These are phyloP conservation scores for Drosophila aldrichi DNA, from an alignment of 2,888 invertebrate genomes.

Conservation along the genomic window DNA sequence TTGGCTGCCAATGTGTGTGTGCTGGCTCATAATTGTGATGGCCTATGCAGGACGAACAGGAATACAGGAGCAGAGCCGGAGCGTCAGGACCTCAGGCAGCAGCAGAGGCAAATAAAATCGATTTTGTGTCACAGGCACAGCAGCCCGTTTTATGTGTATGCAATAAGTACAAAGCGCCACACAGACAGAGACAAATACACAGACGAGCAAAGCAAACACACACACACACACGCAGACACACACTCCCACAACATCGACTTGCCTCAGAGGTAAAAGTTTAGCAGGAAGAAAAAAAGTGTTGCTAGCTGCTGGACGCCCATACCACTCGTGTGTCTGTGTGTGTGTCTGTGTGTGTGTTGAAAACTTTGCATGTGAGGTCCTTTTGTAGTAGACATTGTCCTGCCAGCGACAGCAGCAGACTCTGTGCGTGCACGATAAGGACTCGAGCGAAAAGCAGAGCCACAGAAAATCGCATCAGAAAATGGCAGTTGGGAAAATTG, in stretches of 20 bases:
- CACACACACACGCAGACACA: neutral
- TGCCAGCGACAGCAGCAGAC: constrained; percentile 42
- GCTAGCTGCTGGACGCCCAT: constrained; percentile 42
- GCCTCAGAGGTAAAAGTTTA: constrained; percentile 68
- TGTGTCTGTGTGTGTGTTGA: neutral
- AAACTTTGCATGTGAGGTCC: constrained; percentile 75
- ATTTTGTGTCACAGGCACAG: constrained; percentile 77
- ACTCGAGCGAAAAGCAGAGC: constrained; percentile 36
- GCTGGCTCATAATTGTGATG: constrained; percentile 49
- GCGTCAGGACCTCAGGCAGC: constrained; percentile 4
- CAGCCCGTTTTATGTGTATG: constrained; percentile 47
- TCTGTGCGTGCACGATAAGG: constrained; percentile 74
- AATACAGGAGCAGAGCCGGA: neutral
- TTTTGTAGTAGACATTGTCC: constrained; percentile 28
- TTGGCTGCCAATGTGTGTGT: neutral
- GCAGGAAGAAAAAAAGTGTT: constrained; percentile 46
- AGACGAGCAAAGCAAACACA: neutral
- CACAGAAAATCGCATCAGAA: constrained; percentile 12
- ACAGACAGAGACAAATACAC: constrained; percentile 1
- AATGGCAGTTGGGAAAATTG: constrained; percentile 15
- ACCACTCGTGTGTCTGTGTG: neutral
- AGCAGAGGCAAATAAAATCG: constrained; percentile 69
- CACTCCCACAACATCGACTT: neutral
- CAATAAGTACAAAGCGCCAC: constrained; percentile 49
- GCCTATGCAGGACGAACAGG: constrained; percentile 48